Evolutionary conservation across 1,140 invertebrate genomes (phyloP).

Genomic region (Aphis craccivora): DNA sequence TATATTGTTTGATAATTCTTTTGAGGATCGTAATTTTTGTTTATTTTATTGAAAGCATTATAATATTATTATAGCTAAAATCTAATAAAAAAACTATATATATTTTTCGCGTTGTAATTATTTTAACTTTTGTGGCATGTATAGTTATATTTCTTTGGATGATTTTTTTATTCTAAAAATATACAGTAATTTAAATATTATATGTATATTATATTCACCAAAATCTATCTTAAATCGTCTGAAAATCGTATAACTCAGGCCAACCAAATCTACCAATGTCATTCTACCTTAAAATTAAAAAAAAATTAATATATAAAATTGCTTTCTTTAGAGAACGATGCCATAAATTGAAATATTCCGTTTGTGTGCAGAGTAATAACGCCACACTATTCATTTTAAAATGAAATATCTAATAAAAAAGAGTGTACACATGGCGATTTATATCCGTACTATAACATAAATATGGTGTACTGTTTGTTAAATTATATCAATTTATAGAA

Average conservation of each 20-base stretch:
- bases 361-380: neutral
- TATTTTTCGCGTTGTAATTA: neutral
- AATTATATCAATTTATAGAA: neutral
- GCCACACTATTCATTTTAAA: neutral
- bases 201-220: neutral
- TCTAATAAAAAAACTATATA: neutral
- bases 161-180: conserved; percentile 14
- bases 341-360: conserved; percentile 17
- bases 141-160: neutral
- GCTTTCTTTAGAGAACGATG: neutral
- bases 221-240: neutral
- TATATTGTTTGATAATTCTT: neutral
- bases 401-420: neutral
- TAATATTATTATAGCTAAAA: neutral
- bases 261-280: neutral
- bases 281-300: conserved; percentile 18
- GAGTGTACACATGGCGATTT: neutral
- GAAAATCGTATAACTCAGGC: neutral
- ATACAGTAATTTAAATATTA: neutral
- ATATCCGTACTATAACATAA: neutral
- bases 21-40: neutral
- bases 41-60: neutral
- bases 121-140: neutral
- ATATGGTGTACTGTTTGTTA: neutral
- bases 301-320: neutral